Base-by-base conservation (phyloP, 2,797 vertebrate species). In the Babyrousa celebensis region DNA sequence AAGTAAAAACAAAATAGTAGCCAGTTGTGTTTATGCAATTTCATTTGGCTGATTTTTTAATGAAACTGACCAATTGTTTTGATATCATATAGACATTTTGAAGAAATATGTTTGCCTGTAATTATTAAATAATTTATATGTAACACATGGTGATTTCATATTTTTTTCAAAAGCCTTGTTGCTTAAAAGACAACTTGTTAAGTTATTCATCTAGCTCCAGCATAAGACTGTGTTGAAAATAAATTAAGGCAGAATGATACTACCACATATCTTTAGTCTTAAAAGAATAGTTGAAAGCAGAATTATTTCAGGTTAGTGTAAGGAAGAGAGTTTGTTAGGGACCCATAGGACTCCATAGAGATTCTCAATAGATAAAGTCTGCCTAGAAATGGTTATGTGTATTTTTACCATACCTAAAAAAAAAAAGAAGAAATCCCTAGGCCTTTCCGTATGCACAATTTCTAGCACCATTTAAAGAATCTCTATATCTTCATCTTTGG, bases 101-200 rank as follows among this genome's bases (percentile, higher is more conserved):
- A 94, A 96, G 60, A 96, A 78, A 70, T 65, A 21, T 40, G 2
- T 95, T 91, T 85, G 25, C 70, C 96, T 83, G 14, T 86, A 52
- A 96, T 95, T 96, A 75, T 93, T 92, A 94, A 94, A 84, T 85
- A 25, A 75, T 97, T 95, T 90, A 29, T 92, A 74, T 91, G 60
- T 77, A 96, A 82, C n/a, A 62, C 89, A 90, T 87, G 79, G 32
- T 93, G 65, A 85, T 95, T 77, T 84, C 79, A 82, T 85, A 77
- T 85, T 62, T 74, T 74, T 52, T 32, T n/a, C 18, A 48, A 95
- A 87, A 83, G 63, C 43, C n/a, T 85, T 52, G 23, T 84, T 78
- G 92, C 36, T 92, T 96, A 78, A 91, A 93, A 96, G 84, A 85
- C 68, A 92, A 21, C 32, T 89, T 87, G 58, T 60, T 70, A 90